Base-by-base conservation (phyloP, 2,888 invertebrate genomes). In the Platynereis dumerilii region DNA sequence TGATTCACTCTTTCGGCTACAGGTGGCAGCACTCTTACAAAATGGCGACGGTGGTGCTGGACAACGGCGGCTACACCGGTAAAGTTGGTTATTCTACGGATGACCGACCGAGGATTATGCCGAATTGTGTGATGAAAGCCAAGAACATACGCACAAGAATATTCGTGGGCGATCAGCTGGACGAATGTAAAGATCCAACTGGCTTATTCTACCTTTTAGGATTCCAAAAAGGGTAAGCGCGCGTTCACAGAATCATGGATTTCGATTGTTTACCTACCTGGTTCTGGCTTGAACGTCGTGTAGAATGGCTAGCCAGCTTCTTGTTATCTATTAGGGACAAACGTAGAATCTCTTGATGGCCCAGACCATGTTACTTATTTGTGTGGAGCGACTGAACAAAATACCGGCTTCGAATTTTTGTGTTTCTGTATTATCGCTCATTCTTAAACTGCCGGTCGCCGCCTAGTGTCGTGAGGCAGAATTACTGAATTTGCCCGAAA, bases 101-200 rank as follows among this genome's bases (percentile, higher is more conserved):
- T 73, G 86, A 84, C 69, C 85, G 90, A 65, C 91, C 94, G 5
- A 90, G 83, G 68, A 64, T 81, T 22, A 72, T 83, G 59, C 96
- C 97, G 0, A 99, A 99, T 85, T 95, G 94, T 78, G 93, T 99
- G 29, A 94, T 96, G 89, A 99, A 99, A 87, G 96, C 96, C 0
- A 98, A 97, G 85, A 94, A 94, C 60, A 98, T 99, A 84, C 87
- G 96, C 61, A 90, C 96, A 12, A 88, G 98, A 53, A 91, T 94
- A 0, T 99, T 97, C 83, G 89, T 99, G 64, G 97, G 92, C 0
- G 90, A 91, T 76, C 97, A 99, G 86, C 91, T 99, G 20, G 93
- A 97, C 68, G 97, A 98, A 74, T 98, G 98, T 80, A 88, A 96
- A 28, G 99, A 99, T 82, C 91, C 94, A 0, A 96, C 97, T 0